A percentile compares a stretch with the other conserved stretches of the same genome.
phyloP scores from a whole-genome alignment of 37 sponge, comb jelly and placozoan genomes.

The Mnemiopsis leidyi region DNA sequence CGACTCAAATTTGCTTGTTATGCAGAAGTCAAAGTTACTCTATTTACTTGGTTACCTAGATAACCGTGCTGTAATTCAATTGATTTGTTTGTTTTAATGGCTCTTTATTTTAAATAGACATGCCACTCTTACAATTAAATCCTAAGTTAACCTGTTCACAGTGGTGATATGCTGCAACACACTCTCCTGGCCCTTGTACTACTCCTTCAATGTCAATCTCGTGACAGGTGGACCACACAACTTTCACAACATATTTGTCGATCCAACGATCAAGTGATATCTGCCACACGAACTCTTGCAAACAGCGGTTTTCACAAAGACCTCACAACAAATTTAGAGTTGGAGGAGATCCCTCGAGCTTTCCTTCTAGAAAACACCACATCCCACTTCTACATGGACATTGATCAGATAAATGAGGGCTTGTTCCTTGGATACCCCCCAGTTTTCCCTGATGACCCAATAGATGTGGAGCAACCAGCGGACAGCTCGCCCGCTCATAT shows the following conservation, averaged over 20 bases:
- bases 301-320: slow-evolving; percentile 50
- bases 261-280: not conserved
- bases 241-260: not conserved
- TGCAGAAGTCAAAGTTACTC: no score
- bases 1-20: no score
- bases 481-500: slow-evolving; percentile 13
- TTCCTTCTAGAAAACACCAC: slow-evolving; percentile 53
- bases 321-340: not conserved
- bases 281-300: not conserved
- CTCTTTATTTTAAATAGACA: no score
- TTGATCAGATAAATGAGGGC: slow-evolving; percentile 38
- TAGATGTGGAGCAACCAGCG: slow-evolving; percentile 5
- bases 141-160: no score
- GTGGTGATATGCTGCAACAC: not conserved
- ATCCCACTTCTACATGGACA: slow-evolving; percentile 34
- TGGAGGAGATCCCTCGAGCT: not conserved
- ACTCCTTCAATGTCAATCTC: not conserved
- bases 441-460: slow-evolving; percentile 18
- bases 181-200: not conserved
- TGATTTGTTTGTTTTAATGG: no score
- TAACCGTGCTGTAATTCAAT: no score
- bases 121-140: no score
- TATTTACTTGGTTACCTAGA: no score
- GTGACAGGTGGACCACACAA: slow-evolving; percentile 31
- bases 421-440: slow-evolving; percentile 31